phyloP scores from a whole-genome alignment of 2,888 invertebrate species.

The Cyrtodaria siliqua region DNA sequence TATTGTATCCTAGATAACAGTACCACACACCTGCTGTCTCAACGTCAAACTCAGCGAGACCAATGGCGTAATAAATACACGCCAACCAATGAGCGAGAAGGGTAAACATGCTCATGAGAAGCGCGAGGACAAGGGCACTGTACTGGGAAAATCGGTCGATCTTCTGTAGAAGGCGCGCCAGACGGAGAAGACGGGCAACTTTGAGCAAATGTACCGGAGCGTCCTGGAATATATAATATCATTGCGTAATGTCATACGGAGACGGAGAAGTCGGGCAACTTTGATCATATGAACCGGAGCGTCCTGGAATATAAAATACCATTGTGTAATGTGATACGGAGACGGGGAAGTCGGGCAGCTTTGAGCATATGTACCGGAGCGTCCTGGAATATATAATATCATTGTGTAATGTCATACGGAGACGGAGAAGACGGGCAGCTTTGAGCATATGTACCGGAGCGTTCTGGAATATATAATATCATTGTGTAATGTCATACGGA shows the following conservation, averaged over 20 bases:
- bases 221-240: constrained; percentile 75
- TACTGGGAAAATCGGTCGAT: constrained; percentile 99
- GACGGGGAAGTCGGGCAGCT: constrained; percentile 94
- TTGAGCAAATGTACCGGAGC: constrained; percentile 94
- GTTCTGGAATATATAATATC: too few species aligned
- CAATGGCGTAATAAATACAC: constrained; percentile 98
- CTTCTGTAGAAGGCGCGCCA: constrained; percentile 96
- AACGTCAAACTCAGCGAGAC: constrained; percentile 93
- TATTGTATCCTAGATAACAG: too few species aligned
- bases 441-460: too few species aligned
- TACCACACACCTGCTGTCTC: too few species aligned
- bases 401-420: too few species aligned
- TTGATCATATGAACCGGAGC: constrained; percentile 94
- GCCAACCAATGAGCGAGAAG: constrained; percentile 98
- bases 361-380: constrained; percentile 94
- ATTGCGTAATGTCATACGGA: too few species aligned
- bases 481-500: too few species aligned
- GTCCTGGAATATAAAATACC: constrained; percentile 75
- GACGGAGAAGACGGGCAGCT: too few species aligned
- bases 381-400: constrained; percentile 75
- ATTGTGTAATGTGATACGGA: too few species aligned
- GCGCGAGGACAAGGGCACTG: constrained; percentile 96
- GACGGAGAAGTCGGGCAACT: constrained; percentile 94
- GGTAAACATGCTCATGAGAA: constrained; percentile 97
- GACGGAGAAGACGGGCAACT: constrained; percentile 94